Conservation (phyloP, 2,797 vertebrate genomes). For the Poeciliopsis gracilis region DNA sequence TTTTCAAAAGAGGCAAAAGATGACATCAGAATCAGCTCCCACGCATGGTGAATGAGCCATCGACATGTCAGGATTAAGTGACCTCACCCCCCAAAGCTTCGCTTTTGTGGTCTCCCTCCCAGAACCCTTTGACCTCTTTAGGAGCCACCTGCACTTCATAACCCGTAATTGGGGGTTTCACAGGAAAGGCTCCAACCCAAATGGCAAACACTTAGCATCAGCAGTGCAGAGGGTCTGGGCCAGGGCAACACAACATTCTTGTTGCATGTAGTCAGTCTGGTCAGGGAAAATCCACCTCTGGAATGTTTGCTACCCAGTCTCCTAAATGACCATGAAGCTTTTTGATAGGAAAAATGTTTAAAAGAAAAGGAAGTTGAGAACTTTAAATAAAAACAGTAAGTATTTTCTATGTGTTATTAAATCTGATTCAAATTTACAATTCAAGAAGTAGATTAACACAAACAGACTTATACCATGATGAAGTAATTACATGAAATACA, state of each 20-base stretch:
- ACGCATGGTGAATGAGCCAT: constrained; percentile 40
- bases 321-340: constrained; percentile 22
- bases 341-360: not conserved
- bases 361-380: not conserved
- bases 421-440: not conserved
- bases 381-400: not conserved
- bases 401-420: not conserved
- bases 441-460: not conserved
- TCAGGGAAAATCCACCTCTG: constrained; percentile 56
- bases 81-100: constrained; percentile 70
- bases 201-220: constrained; percentile 48
- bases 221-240: constrained; percentile 21
- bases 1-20: constrained; percentile 38
- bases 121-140: constrained; percentile 59
- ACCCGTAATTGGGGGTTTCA: constrained; percentile 42
- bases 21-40: constrained; percentile 65
- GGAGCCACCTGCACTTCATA: constrained; percentile 75
- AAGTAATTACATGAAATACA: not conserved
- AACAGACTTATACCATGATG: not conserved
- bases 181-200: constrained; percentile 54
- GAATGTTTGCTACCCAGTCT: constrained; percentile 31
- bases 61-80: constrained; percentile 63
- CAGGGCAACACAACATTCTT: constrained; percentile 60
- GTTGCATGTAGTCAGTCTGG: constrained; percentile 44
- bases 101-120: constrained; percentile 57